phyloP scores from a whole-genome alignment of 1,140 invertebrate species.

The Aphelenchoides avenae region DNA sequence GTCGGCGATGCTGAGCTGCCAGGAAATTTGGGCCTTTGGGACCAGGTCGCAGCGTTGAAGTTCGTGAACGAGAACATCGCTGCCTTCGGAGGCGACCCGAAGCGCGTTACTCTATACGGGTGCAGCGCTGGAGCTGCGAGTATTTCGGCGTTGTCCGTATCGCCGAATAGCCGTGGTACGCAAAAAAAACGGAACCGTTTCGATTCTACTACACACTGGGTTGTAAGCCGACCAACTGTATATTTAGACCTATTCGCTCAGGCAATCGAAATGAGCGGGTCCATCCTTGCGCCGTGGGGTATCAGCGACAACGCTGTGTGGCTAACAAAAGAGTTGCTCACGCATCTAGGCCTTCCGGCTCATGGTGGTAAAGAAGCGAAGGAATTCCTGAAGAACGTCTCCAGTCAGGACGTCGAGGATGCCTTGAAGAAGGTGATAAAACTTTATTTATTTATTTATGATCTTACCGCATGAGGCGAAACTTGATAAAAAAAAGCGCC shows the following conservation, averaged over 20 bases:
- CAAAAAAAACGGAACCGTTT: too few species aligned
- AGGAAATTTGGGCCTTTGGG: constrained; percentile 35
- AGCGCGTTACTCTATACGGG: constrained; percentile 69
- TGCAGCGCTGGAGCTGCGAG: constrained; percentile 68
- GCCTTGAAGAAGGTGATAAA: too few species aligned
- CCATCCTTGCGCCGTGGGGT: constrained; percentile 18
- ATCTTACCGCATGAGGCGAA: too few species aligned
- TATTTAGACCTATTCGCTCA: constrained; percentile 37
- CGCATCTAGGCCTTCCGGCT: constrained; percentile 20
- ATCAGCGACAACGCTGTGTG: constrained; percentile 12
- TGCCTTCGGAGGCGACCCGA: constrained; percentile 66
- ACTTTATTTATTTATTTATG: too few species aligned
- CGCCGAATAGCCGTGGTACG: constrained; percentile 23
- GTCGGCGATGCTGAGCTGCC: constrained; percentile 16
- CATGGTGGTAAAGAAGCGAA: too few species aligned
- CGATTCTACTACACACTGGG: too few species aligned
- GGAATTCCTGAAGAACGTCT: constrained; percentile 39
- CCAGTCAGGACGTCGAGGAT: constrained; percentile 12
- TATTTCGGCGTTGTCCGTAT: constrained; percentile 34
- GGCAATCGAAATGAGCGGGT: constrained; percentile 40
- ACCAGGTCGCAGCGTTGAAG: constrained; percentile 32
- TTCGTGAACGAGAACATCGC: constrained; percentile 66
- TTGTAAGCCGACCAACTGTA: too few species aligned
- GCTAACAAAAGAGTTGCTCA: constrained; percentile 27
- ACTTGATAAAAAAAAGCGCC: too few species aligned